phyloP scores from a whole-genome alignment of 2,888 invertebrate genomes.

The Rhopalosiphum nymphaeae region DNA sequence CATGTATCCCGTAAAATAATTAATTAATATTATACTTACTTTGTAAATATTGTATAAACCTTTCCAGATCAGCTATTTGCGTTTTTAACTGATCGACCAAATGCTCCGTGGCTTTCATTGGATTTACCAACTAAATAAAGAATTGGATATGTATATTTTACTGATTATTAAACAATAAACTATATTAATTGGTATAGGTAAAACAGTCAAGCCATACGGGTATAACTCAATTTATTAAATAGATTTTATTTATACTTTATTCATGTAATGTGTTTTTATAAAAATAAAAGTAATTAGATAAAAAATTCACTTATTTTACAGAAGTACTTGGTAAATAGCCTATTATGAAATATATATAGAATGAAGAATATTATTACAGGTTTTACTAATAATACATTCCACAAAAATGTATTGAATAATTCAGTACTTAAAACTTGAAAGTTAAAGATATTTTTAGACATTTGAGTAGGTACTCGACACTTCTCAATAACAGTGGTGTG shows the following conservation, averaged over 20 bases:
- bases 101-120: conserved; percentile 95
- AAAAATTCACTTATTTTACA: not conserved
- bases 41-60: conserved; percentile 96
- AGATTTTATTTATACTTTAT: too few relatives aligned
- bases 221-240: not conserved
- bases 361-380: too few relatives aligned
- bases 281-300: not conserved
- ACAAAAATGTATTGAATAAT: not conserved
- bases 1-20: not conserved
- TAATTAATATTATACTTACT: conserved; percentile 70
- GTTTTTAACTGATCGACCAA: conserved; percentile 94
- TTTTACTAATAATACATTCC: not conserved
- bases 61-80: conserved; percentile 96
- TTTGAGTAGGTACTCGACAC: not conserved
- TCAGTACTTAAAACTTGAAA: not conserved
- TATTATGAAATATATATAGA: too few relatives aligned
- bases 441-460: not conserved
- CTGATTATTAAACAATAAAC: not conserved
- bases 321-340: too few relatives aligned
- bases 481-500: not conserved
- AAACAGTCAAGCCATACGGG: not conserved
- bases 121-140: conserved; percentile 82
- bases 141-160: not conserved
- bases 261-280: not conserved
- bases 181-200: not conserved